Percentiles rank a stretch among this genome's conserved stretches.
Evolutionary conservation across 1,140 invertebrate species (phyloP).

Genomic region (Trissolcus basalis): DNA sequence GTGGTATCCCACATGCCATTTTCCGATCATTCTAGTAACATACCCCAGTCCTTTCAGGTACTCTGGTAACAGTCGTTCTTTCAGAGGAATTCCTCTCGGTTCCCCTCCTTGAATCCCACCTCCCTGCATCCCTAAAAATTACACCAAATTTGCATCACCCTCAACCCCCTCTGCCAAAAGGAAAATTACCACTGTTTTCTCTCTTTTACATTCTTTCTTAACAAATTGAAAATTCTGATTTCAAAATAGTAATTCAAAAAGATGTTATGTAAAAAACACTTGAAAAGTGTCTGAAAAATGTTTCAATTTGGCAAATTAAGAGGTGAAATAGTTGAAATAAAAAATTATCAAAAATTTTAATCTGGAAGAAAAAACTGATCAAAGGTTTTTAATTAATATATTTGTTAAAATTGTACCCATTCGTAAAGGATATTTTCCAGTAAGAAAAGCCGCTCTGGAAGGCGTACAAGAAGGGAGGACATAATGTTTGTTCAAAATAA

Average conservation of each 20-base stretch:
- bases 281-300: too few species aligned
- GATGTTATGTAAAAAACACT: too few species aligned
- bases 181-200: too few species aligned
- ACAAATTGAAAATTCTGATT: slow-evolving; percentile 5
- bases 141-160: too few species aligned
- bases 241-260: too few species aligned
- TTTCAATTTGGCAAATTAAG: too few species aligned
- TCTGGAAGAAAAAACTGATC: too few species aligned
- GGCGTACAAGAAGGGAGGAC: slow-evolving; percentile 81
- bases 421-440: slow-evolving; percentile 80
- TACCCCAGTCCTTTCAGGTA: slow-evolving; percentile 78
- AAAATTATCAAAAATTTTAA: too few species aligned
- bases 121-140: slow-evolving; percentile 78
- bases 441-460: slow-evolving; percentile 74
- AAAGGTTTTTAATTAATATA: too few species aligned
- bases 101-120: slow-evolving; percentile 76
- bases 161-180: too few species aligned
- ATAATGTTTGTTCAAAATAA: slow-evolving; percentile 70
- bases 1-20: slow-evolving; percentile 83
- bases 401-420: slow-evolving; percentile 79
- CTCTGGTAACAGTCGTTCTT: slow-evolving; percentile 78
- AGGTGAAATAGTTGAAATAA: too few species aligned
- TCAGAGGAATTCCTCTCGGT: slow-evolving; percentile 78
- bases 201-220: too few species aligned
- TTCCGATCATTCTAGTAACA: slow-evolving; percentile 81